These are phyloP conservation scores for Drosophila buzzatii DNA, from an alignment of 2,888 invertebrate species.

Conservation along the genomic window DNA sequence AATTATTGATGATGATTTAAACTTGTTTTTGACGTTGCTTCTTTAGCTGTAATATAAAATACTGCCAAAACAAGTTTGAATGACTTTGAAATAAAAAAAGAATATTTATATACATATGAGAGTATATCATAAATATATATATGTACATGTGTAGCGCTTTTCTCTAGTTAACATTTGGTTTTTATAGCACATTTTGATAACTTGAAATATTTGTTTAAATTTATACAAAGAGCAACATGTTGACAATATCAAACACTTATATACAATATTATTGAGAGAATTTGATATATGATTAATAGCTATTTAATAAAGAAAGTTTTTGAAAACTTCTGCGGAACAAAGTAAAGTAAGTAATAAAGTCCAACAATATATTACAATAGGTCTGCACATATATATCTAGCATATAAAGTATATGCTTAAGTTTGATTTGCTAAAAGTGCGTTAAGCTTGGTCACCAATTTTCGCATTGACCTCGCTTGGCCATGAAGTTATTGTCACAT, in stretches of 20 bases:
- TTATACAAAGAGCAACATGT: too few species aligned
- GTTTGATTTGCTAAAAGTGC: conserved; percentile 21
- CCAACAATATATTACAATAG: background rate
- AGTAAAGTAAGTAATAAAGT: background rate
- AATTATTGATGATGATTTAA: too few species aligned
- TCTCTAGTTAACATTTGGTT: background rate
- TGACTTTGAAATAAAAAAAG: too few species aligned
- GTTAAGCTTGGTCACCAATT: conserved; percentile 14
- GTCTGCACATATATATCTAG: background rate
- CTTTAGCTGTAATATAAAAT: too few species aligned
- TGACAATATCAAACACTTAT: background rate
- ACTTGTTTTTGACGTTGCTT: too few species aligned
- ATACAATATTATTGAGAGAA: background rate
- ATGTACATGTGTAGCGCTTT: too few species aligned
- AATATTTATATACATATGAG: too few species aligned
- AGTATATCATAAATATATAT: too few species aligned
- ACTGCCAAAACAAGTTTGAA: too few species aligned
- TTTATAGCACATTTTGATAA: too few species aligned
- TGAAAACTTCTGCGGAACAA: background rate
- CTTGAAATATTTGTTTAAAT: too few species aligned
- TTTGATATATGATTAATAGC: background rate
- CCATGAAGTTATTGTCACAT: conserved; percentile 50
- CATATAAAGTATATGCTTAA: background rate
- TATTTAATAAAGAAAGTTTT: background rate
- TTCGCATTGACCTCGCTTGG: conserved; percentile 20